phyloP scores from a whole-genome alignment of 2,888 invertebrate genomes.

The Cataglyphis rosenhaueri region DNA sequence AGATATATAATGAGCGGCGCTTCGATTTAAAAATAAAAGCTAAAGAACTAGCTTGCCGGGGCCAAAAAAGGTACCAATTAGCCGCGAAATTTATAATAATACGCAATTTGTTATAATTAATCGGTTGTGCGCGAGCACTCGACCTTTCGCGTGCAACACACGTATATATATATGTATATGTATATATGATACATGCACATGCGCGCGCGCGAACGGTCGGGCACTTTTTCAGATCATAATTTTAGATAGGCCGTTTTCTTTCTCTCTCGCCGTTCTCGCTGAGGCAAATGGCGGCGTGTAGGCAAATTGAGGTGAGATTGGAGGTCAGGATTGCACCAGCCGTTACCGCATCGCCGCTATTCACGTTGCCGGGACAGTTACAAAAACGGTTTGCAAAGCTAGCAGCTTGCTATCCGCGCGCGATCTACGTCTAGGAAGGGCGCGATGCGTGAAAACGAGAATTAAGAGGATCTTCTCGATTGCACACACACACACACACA shows the following conservation, averaged over 20 bases:
- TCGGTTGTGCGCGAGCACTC: constrained; percentile 75
- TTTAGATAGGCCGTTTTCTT: constrained; percentile 82
- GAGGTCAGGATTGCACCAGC: constrained; percentile 84
- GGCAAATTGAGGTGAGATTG: constrained; percentile 86
- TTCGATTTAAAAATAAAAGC: background rate
- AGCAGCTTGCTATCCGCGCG: constrained; percentile 33
- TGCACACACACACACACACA: background rate
- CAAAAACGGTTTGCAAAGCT: constrained; percentile 69
- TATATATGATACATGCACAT: constrained; percentile 39
- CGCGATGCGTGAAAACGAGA: constrained; percentile 54
- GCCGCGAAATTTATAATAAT: constrained; percentile 76
- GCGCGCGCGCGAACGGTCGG: constrained; percentile 63
- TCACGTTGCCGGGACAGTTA: constrained; percentile 77
- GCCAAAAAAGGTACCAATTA: constrained; percentile 68
- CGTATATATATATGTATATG: constrained; percentile 27
- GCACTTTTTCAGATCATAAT: constrained; percentile 84
- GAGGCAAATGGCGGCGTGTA: constrained; percentile 83
- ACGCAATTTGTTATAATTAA: constrained; percentile 80
- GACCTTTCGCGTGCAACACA: constrained; percentile 48
- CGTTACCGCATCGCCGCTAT: constrained; percentile 76
- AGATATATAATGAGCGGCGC: constrained; percentile 32
- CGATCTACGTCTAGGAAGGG: constrained; percentile 46
- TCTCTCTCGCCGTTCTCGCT: constrained; percentile 71
- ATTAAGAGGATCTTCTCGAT: constrained; percentile 51
- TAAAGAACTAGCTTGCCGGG: constrained; percentile 32